Base-by-base conservation (phyloP, 2,888 invertebrate species). In the Chaetogeoica ovagalla region DNA sequence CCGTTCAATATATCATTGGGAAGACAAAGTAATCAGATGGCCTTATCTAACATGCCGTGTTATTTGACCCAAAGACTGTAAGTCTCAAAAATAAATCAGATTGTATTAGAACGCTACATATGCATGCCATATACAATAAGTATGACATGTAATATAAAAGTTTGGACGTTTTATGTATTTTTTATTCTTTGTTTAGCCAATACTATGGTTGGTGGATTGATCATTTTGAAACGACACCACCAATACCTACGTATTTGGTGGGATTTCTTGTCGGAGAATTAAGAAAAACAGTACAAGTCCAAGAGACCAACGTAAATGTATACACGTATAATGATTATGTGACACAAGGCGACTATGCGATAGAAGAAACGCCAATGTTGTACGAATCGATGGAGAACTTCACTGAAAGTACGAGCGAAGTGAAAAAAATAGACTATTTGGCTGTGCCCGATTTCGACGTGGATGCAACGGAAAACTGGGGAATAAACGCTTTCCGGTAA, bases 221-320 rank as follows among this genome's bases (percentile, higher is more conserved):
- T n/a, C 39, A 59, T 37, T 84, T 83, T 62, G 62, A 83, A 57
- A 70, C 81, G 9, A 83, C 83, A 11, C 83, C 83, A n/a, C 62
- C 82, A 2, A 84, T 84, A 83, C 83, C 84, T 8, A 83, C 84
- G 0, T 96, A 96, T 85, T 87, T 96, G 59, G 92, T 96, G 7
- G 95, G 95, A 0, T 94, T 93, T 84, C 91, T 93, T 0, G 91
- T 96, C 17, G 92, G 92, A 0, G 93, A 95, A 85, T 94, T 94
- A 84, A 89, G 43, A n/a, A 81, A 82, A 19, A 60, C 82, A 48
- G 74, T 82, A 21, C 82, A 81, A 82, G 62, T 76, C 5, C 59
- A 82, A 21, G 79, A 60, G 13, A 79, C 82, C n/a, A 55, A 75
- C 0, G 30, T 83, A 7, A 30, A 76, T 3, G 87, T 79, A 17